Conservation (phyloP, 2,888 invertebrate genomes). For the Lacanobia oleracea region DNA sequence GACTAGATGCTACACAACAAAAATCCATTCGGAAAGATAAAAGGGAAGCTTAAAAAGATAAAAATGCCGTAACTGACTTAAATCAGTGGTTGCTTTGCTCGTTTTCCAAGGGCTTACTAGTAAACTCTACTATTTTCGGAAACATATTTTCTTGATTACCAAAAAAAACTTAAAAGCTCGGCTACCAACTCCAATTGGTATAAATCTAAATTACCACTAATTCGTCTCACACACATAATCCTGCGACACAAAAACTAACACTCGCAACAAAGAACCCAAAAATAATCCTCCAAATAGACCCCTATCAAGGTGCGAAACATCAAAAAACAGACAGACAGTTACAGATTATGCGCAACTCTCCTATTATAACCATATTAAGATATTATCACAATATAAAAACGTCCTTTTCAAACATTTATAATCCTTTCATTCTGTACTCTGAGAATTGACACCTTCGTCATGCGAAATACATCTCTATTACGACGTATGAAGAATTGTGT, state of each 20-base stretch:
- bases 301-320: conserved; percentile 85
- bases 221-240: conserved; percentile 32
- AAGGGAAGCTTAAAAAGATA: too few relatives aligned
- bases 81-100: background rate
- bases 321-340: conserved; percentile 83
- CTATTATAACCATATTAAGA: conserved; percentile 88
- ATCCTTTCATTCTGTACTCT: conserved; percentile 81
- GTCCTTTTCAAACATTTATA: conserved; percentile 82
- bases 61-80: background rate
- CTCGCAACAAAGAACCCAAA: conserved; percentile 24
- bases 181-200: background rate
- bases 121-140: background rate
- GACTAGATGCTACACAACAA: too few relatives aligned
- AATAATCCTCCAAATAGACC: conserved; percentile 72
- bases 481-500: conserved; percentile 46
- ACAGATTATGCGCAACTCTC: conserved; percentile 86
- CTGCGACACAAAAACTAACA: conserved; percentile 27
- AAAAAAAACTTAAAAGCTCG: background rate
- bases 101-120: background rate
- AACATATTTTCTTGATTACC: background rate
- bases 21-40: too few relatives aligned
- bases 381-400: conserved; percentile 84
- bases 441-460: conserved; percentile 67
- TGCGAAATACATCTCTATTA: conserved; percentile 65
- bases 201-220: conserved; percentile 27